These are phyloP conservation scores for Percina caprodes DNA, from an alignment of 2,113 vertebrate species.

Conservation along the genomic window DNA sequence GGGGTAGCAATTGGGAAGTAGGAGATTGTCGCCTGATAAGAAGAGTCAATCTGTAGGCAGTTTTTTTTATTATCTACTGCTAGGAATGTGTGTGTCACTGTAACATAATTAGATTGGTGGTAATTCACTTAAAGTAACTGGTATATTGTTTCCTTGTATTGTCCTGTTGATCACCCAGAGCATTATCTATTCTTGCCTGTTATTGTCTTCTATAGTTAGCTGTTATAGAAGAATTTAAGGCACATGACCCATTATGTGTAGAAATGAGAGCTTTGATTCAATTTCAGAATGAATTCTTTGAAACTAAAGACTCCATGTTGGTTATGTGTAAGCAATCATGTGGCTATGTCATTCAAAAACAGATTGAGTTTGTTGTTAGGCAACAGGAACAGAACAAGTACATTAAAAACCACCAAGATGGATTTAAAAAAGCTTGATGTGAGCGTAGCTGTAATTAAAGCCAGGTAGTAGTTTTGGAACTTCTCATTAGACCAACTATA, in stretches of 20 bases:
- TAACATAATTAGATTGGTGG: neutral
- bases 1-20: slow-evolving; percentile 8
- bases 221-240: neutral
- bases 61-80: slow-evolving; percentile 2
- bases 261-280: slow-evolving; percentile 2
- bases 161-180: neutral
- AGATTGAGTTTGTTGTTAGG: neutral
- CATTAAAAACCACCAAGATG: neutral
- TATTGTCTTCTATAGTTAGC: neutral
- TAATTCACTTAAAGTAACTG: neutral
- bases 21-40: slow-evolving; percentile 34
- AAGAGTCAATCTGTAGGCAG: neutral
- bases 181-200: neutral
- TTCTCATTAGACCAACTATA: slow-evolving; percentile 33
- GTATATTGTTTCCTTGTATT: slow-evolving; percentile 19
- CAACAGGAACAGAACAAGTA: neutral
- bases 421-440: neutral
- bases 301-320: neutral
- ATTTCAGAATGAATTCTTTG: neutral
- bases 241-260: neutral
- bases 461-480: slow-evolving; percentile 24
- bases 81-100: neutral
- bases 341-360: neutral
- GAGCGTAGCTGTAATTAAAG: slow-evolving; percentile 6
- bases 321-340: neutral